Evolutionary conservation across 1,140 invertebrate genomes (phyloP), one percentile per base, ranked within the genome.

Genomic region (Diploscapter pachys): DNA sequence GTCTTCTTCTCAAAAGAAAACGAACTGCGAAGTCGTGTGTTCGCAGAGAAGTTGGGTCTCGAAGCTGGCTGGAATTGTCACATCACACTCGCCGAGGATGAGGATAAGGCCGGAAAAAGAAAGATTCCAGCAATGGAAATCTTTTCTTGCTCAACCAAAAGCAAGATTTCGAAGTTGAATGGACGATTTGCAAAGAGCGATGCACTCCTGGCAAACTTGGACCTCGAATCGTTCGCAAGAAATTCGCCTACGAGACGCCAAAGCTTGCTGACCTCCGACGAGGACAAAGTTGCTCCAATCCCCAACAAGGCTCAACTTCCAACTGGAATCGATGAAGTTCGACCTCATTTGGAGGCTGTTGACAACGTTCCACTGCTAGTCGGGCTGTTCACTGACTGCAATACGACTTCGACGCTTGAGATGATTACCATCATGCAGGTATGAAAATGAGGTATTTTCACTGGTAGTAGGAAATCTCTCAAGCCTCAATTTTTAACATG

Each of bases 1-100:
- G 73, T 74, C 11, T 74, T 69, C 48, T 74, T 69, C 50, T 74
- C 73, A n/a, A 74, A 65, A 9, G 73, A 74, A 69, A 74, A 74
- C 13, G 73, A 74, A 54, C 54, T 74, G 48, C 11, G 73, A 62
- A 74, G 73, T 62, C 3, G 73, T 4, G 73, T 74, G 54, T 74
- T 74, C 56, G 73, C 73, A 6, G 73, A 74, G 50, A 74, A 74
- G 50, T 57, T 74, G 6, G 72, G 63, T 65, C 64, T 74, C 5
- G 73, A 74, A 64, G 73, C 73, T 4, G 73, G 73, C 9, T 74
- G 73, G 73, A 74, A 74, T 56, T 74, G 73, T 54, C 73, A 74
- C 56, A 74, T 74, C 63, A 69, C 73, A 6, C 63, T 74, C 11
- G 73, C 73, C 31, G 73, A 74, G 50, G 61, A 56, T 6, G 61